Evolutionary conservation across 2,113 vertebrate genomes (phyloP).

Genomic region (Castor canadensis): DNA sequence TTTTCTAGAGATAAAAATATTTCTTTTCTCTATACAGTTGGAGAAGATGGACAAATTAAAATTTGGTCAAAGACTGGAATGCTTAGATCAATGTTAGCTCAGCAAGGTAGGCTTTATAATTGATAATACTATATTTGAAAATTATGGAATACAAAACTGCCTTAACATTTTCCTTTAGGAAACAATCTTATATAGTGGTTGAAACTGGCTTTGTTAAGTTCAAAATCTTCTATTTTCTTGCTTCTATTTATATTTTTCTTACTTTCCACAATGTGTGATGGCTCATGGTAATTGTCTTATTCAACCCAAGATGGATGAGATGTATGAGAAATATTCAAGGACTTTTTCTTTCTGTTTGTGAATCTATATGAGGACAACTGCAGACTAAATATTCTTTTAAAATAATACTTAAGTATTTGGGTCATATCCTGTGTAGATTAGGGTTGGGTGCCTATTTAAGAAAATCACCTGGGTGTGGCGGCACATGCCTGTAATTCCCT

Average conservation of each 20-base stretch:
- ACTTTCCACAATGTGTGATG: not conserved
- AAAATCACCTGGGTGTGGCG: not conserved
- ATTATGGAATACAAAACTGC: not conserved
- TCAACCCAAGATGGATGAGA: constrained; percentile 26
- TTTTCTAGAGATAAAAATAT: constrained; percentile 40
- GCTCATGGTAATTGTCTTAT: not conserved
- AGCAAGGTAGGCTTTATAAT: constrained; percentile 89
- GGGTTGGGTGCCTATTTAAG: not conserved
- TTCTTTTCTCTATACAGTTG: constrained; percentile 85
- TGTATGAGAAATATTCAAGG: constrained; percentile 23
- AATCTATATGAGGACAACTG: not conserved
- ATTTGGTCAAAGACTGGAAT: constrained; percentile 99
- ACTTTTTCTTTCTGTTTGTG: not conserved
- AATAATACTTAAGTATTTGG: constrained; percentile 24
- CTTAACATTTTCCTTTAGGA: constrained; percentile 1
- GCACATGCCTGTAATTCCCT: not conserved
- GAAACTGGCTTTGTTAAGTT: constrained; percentile 40
- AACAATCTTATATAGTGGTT: not conserved
- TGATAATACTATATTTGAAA: not conserved
- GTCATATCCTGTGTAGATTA: not conserved
- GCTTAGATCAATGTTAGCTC: constrained; percentile 95
- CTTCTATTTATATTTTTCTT: constrained; percentile 31
- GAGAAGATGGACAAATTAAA: constrained; percentile 98
- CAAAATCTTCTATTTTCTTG: not conserved
- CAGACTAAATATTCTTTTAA: constrained; percentile 42